These are phyloP conservation scores for Drosophila subobscura DNA, from an alignment of 1,140 invertebrate genomes.

Conservation along the genomic window DNA sequence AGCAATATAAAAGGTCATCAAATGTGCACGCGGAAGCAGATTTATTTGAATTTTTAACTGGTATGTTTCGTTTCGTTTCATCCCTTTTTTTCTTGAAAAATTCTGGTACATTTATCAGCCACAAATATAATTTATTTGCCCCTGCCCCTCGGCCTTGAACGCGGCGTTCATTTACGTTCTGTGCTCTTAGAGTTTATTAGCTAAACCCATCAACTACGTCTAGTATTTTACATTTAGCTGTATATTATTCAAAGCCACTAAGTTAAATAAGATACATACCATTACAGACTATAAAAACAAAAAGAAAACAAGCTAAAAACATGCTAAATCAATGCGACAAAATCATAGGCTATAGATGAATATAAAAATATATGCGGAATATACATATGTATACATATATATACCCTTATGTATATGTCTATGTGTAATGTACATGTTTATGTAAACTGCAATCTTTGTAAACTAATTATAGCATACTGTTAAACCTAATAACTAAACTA, in stretches of 20 bases:
- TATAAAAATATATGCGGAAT: too few species aligned
- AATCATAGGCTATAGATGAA: too few species aligned
- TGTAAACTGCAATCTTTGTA: constrained; percentile 15
- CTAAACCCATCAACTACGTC: constrained; percentile 26
- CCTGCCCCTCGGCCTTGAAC: too few species aligned
- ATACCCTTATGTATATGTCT: too few species aligned
- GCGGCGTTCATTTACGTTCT: constrained; percentile 6
- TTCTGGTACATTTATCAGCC: neutral
- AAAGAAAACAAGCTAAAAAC: constrained; percentile 4
- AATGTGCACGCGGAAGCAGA: neutral
- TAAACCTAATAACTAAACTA: constrained; percentile 41
- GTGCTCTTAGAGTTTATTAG: constrained; percentile 27
- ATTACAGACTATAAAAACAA: constrained; percentile 31
- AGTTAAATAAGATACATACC: constrained; percentile 54
- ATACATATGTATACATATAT: too few species aligned
- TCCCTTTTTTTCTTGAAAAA: constrained; percentile 10
- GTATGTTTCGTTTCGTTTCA: neutral
- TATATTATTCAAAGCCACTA: constrained; percentile 37
- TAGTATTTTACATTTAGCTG: constrained; percentile 50
- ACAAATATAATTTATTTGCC: constrained; percentile 25
- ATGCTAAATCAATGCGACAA: neutral
- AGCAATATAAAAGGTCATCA: constrained; percentile 36
- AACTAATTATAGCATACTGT: constrained; percentile 37
- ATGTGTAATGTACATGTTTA: too few species aligned
- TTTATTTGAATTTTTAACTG: constrained; percentile 7